phyloP scores from a whole-genome alignment of 2,888 invertebrate species.

The Morpho achilles region DNA sequence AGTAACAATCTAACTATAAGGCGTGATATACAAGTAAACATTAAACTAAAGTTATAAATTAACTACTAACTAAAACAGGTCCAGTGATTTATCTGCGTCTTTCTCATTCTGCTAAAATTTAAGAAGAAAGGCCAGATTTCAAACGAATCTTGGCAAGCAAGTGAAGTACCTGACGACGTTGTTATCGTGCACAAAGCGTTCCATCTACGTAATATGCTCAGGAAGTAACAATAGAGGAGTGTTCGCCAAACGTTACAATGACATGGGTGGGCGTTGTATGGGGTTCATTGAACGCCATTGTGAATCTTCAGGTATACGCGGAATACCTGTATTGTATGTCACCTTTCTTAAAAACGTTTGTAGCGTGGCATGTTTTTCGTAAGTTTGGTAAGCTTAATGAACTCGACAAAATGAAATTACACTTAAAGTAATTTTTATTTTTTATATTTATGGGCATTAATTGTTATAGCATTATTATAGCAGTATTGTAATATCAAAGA shows the following conservation, averaged over 20 bases:
- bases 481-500: too few species aligned
- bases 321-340: slow-evolving; percentile 9
- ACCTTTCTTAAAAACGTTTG: slow-evolving; percentile 12
- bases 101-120: not conserved
- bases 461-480: too few species aligned
- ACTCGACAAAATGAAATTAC: too few species aligned
- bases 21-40: too few species aligned
- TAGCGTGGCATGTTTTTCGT: not conserved
- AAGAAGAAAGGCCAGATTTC: slow-evolving; percentile 15
- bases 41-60: too few species aligned
- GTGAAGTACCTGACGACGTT: slow-evolving; percentile 19
- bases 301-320: slow-evolving; percentile 53
- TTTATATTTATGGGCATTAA: too few species aligned
- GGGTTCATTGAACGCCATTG: slow-evolving; percentile 72
- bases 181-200: slow-evolving; percentile 20
- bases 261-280: slow-evolving; percentile 60
- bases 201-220: slow-evolving; percentile 34
- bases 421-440: not conserved
- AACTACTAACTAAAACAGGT: not conserved
- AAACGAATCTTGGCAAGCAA: slow-evolving; percentile 20
- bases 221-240: slow-evolving; percentile 59
- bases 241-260: slow-evolving; percentile 57
- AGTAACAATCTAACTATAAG: too few species aligned
- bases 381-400: slow-evolving; percentile 2
- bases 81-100: not conserved